Conservation (phyloP, 2,888 invertebrate species). For the Achlya flavicornis region DNA sequence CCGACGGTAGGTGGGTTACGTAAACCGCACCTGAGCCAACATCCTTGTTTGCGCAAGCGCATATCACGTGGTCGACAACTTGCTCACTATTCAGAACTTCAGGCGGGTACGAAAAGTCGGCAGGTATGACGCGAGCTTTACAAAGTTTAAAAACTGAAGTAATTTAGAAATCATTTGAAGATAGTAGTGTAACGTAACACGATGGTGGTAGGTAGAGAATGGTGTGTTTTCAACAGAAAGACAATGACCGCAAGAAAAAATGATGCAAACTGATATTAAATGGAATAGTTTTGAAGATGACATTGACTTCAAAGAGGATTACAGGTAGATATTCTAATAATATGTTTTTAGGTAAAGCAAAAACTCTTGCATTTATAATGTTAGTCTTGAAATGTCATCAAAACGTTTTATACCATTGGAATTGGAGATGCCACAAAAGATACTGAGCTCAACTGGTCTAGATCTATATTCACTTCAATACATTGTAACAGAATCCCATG, state of each 20-base stretch:
- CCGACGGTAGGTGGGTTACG: constrained; percentile 43
- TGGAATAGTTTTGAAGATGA: no score
- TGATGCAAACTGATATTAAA: not conserved
- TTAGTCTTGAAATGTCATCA: not conserved
- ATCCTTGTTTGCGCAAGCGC: constrained; percentile 65
- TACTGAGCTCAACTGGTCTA: not conserved
- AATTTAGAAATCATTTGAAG: not conserved
- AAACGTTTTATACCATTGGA: not conserved
- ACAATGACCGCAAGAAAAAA: not conserved
- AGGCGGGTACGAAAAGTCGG: not conserved
- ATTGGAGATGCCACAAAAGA: not conserved
- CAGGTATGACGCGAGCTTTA: not conserved
- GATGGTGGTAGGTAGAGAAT: no score
- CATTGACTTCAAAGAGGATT: not conserved
- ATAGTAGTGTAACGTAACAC: no score
- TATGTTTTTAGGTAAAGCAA: no score
- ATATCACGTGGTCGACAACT: constrained; percentile 33
- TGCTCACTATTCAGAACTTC: constrained; percentile 1
- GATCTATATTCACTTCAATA: not conserved
- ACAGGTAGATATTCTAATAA: no score
- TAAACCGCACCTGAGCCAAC: constrained; percentile 68
- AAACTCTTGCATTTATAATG: no score
- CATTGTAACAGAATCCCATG: not conserved
- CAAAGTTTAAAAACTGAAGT: not conserved
- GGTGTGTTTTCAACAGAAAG: no score